Conservation (phyloP, 2,888 invertebrate species). For the Hirtodrosophila trivittata region DNA sequence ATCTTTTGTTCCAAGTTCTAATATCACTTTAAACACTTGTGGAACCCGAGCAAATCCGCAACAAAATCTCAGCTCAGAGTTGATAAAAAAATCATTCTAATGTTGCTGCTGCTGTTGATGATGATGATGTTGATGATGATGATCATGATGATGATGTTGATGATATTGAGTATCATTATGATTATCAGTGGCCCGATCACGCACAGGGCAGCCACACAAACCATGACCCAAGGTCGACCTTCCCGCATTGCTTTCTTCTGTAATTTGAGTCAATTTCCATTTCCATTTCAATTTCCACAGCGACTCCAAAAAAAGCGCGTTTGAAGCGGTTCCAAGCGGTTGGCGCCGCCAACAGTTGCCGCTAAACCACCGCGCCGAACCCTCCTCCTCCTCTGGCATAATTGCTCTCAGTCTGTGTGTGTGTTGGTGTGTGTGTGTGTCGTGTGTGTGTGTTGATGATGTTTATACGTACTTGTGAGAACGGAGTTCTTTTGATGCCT, state of each 20-base stretch:
- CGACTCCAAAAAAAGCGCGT: slow-evolving; percentile 21
- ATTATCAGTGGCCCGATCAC: slow-evolving; percentile 3
- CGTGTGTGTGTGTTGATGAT: slow-evolving; percentile 16
- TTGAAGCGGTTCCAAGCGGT: slow-evolving; percentile 42
- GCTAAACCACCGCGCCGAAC: slow-evolving; percentile 12
- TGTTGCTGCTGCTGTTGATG: no score
- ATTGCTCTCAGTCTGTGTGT: slow-evolving; percentile 6
- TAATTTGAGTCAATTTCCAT: slow-evolving; percentile 32
- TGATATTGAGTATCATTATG: not conserved
- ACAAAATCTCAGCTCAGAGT: no score
- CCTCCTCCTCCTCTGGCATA: slow-evolving; percentile 9
- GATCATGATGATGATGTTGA: slow-evolving; percentile 6
- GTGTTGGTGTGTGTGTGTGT: slow-evolving; percentile 18
- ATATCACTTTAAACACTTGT: no score
- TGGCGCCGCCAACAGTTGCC: slow-evolving; percentile 33
- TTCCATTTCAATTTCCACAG: slow-evolving; percentile 25
- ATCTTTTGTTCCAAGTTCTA: no score
- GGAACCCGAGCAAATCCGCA: no score
- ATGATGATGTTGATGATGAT: no score
- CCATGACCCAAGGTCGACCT: slow-evolving; percentile 24
- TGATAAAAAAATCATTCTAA: no score
- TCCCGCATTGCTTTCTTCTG: slow-evolving; percentile 30
- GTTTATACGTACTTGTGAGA: slow-evolving; percentile 83
- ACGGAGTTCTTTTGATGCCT: slow-evolving; percentile 84
- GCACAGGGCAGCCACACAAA: no score